Percentiles rank a stretch among this genome's conserved stretches.
These are phyloP conservation scores for Amitus sp. DNA, from an alignment of 2,888 invertebrate genomes.

Conservation along the genomic window DNA sequence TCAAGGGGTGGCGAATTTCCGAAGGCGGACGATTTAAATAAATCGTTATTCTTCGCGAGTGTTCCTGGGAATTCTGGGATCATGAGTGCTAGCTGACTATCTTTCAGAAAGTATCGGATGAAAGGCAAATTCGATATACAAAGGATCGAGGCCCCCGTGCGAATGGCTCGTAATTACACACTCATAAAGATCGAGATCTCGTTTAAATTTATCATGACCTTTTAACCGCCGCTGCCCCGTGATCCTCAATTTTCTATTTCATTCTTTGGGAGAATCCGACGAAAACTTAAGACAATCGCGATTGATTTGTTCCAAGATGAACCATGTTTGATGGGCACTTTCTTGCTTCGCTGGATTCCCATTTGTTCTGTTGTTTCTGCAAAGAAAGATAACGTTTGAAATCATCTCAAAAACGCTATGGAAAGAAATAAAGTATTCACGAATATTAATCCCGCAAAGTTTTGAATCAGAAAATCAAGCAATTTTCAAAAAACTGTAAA, in stretches of 20 bases:
- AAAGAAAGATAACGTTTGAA: background rate
- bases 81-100: conserved; percentile 4
- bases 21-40: background rate
- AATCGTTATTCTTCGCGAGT: background rate
- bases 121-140: conserved; percentile 12
- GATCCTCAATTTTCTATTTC: background rate
- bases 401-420: background rate
- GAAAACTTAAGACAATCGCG: no score
- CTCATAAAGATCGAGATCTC: conserved; percentile 5
- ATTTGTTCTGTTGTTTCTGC: background rate
- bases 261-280: background rate
- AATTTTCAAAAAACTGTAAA: no score
- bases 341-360: no score
- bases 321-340: no score
- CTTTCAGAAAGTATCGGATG: conserved; percentile 10
- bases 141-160: conserved; percentile 5
- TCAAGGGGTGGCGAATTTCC: no score
- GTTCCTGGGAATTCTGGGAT: conserved; percentile 4
- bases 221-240: background rate
- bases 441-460: no score
- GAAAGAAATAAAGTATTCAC: background rate
- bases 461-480: no score
- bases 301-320: no score
- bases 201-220: conserved; percentile 6
- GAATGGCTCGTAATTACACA: conserved; percentile 11